Evolutionary conservation across 1,140 invertebrate genomes (phyloP), one percentile per base, ranked within the genome.

Genomic region (Drosophila erecta): DNA sequence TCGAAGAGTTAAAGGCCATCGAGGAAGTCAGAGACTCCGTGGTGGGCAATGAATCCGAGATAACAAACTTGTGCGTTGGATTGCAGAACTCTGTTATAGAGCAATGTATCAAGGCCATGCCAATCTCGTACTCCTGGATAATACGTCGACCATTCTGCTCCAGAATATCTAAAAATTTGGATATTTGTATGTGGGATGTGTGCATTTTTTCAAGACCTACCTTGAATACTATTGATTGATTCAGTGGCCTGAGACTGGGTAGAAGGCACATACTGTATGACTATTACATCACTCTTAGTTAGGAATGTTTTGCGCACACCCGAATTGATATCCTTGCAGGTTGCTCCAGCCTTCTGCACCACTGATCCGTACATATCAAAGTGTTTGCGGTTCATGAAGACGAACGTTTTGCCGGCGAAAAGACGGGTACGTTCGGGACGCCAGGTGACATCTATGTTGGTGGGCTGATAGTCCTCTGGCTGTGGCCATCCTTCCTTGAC

Each of bases 51-150:
- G 80, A 77, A 12, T 89, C 71, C 5, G 17, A 20, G 10, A 57
- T 90, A 11, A 92, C 60, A 33, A 93, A 92, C 67, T 92, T 93
- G 61, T 93, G 94, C 17, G 84, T 72, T 10, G 95, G 95, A 92
- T 96, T 96, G 78, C 95, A 96, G 74, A 95, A 94, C 74, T 94
- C 94, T 44, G 93, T 92, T 33, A 92, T 93, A 1, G 94, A 95
- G 84, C 94, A 94, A 70, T 94, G 94, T 12, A 96, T 80, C 62
- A 95, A 93, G 17, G 95, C 95, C 43, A 95, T 92, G 10, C 95
- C 95, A 62, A 96, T 94, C 83, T 96, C 95, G 8, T 94, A 93
- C 91, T 96, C 95, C 50, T 94, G 93, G 62, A 96, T 93, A 40
- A 94, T 78, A 56, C 95, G 93, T 66, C 94, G 93, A 2, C 92